phyloP scores from a whole-genome alignment of 2,888 invertebrate genomes.

The Macrosiphum euphorbiae region DNA sequence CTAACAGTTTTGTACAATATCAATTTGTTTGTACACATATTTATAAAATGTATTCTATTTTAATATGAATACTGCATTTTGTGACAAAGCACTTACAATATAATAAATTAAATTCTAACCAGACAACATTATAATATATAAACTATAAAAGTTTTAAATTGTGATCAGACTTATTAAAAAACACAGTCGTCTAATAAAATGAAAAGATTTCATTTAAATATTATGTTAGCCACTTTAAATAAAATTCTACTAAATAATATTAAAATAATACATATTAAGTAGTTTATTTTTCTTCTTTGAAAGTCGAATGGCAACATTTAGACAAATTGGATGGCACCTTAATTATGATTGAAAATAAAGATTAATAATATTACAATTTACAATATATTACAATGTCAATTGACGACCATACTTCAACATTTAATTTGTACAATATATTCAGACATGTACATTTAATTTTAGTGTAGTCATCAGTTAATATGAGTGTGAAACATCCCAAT shows the following conservation, averaged over 20 bases:
- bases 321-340: slow-evolving; percentile 24
- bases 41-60: slow-evolving; percentile 7
- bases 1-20: slow-evolving; percentile 34
- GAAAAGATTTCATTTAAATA: slow-evolving; percentile 5
- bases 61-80: background rate
- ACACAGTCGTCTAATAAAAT: slow-evolving; percentile 30
- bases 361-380: background rate
- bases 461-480: background rate
- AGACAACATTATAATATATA: slow-evolving; percentile 24
- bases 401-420: background rate
- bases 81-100: background rate
- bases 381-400: slow-evolving; percentile 13
- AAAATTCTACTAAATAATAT: background rate
- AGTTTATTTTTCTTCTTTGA: background rate
- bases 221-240: slow-evolving; percentile 2
- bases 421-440: slow-evolving; percentile 21
- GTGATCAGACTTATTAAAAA: slow-evolving; percentile 40
- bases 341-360: background rate
- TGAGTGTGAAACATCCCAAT: background rate
- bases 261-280: background rate
- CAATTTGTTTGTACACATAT: slow-evolving; percentile 36
- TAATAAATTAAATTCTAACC: background rate
- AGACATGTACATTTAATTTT: background rate
- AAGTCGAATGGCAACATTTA: background rate
- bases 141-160: slow-evolving; percentile 43